Base-by-base conservation (phyloP, 2,888 invertebrate species). In the Pseudoips prasinana region DNA sequence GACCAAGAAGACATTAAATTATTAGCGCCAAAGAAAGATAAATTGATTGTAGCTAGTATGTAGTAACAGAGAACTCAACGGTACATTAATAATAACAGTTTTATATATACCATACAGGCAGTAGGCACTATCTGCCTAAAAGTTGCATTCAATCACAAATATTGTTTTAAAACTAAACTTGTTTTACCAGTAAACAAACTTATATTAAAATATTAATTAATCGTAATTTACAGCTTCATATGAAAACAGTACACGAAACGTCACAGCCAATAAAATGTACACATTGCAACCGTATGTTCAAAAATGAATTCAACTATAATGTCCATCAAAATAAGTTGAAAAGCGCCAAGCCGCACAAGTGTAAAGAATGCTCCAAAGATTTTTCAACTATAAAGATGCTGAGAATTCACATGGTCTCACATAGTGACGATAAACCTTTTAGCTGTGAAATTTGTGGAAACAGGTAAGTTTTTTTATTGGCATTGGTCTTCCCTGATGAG, bases 261-360 rank as follows among this genome's bases (percentile, higher is more conserved):
- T 27, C 42, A 3, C 44, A 29, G 1, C 55, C 63, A 8, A 31
- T 68, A 0, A 57, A 60, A 33, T 81, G 80, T 33, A 34, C 42
- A 0, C 77, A 78, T 29, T 80, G 80, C 45, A 45, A 64, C 8
- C 62, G 58, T 44, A 56, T 42, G 1, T 79, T 60, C 42, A 79
- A 76, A 45, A 70, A 57, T 11, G 29, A 58, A 8, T 22, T n/a
- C n/a, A n/a, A n/a, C n/a, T n/a, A n/a, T n/a, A n/a, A 46, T 1
- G 2, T 37, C 0, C 80, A 81, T 33, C 14, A 14, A 52, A 49
- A 26, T 33, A 38, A 6, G 8, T 69, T 1, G 41, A 30, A 0
- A 51, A 39, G 18, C 50, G 58, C 1, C 74, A 66, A 24, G 47
- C n/a, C n/a, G n/a, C 49, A 0, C 45, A 46, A 60, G 19, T 81